Percentiles rank a stretch among this genome's conserved stretches.
Evolutionary conservation across 2,113 vertebrate genomes (phyloP).

Genomic region (Nyctibius bracteatus): DNA sequence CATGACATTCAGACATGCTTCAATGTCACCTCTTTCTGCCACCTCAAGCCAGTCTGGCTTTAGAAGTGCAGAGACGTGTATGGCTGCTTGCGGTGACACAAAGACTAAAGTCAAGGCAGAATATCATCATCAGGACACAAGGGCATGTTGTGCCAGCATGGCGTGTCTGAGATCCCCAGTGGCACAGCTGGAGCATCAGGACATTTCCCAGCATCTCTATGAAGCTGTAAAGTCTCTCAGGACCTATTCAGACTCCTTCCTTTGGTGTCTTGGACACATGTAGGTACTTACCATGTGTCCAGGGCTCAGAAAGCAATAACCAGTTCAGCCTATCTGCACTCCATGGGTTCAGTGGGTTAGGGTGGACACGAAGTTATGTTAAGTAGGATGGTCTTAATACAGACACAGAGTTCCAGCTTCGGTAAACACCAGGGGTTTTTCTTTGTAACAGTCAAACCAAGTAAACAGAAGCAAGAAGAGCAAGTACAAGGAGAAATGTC

Average conservation of each 20-base stretch:
- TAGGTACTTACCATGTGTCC: background rate
- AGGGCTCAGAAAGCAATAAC: background rate
- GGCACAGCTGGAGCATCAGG: background rate
- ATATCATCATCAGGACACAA: background rate
- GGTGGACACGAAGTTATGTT: background rate
- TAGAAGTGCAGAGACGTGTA: rapidly evolving
- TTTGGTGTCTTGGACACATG: background rate
- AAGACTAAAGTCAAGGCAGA: background rate
- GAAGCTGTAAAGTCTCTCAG: background rate
- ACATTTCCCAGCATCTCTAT: background rate
- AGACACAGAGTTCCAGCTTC: background rate
- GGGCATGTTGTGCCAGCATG: background rate
- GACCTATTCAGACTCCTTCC: background rate
- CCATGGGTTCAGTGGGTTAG: background rate
- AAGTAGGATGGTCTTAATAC: background rate
- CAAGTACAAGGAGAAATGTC: background rate
- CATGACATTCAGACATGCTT: background rate
- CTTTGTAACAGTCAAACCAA: background rate
- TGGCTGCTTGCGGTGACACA: background rate
- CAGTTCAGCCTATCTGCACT: background rate
- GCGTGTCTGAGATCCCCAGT: background rate
- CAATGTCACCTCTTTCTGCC: background rate
- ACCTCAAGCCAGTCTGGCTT: background rate
- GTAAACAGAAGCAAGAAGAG: background rate
- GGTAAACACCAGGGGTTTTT: background rate